Base-by-base conservation (phyloP, 2,888 invertebrate genomes). In the Hirtodrosophila alboralis region DNA sequence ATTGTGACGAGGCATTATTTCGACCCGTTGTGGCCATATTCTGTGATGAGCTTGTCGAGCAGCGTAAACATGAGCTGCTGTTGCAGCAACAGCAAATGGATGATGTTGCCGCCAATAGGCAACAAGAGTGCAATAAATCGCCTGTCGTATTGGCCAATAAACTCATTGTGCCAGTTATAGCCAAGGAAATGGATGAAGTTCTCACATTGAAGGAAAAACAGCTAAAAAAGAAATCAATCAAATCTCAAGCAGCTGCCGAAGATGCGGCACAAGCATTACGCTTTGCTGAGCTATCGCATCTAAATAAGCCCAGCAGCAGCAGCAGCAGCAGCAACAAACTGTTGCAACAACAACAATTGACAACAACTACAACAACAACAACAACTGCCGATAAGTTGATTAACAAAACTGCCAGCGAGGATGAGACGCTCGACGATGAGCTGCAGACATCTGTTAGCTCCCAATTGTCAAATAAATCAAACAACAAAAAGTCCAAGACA, bases 1-100 rank as follows among this genome's bases (percentile, higher is more conserved):
- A 93, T 90, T 92, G 93, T 84, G 95, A 95, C 91, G 95, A 95
- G 90, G 92, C 93, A 34, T 91, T 93, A 51, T 95, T 95, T 90
- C 92, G 95, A 12, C 94, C 94, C 26, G 93, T 94, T 53, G 92
- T 94, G 13, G 88, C 91, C 26, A 91, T 91, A 48, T 89, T 90
- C 58, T 89, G 89, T 62, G 87, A 88, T 64, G 88, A 88, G 30
- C 78, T 60, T 12, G 76, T 70, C 10, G 83, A 85, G 48, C 73
- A 86, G 38, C 69, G 72, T 1, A 63, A 78, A 28, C 67, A 76
- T 9, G 61, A 72, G 43, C 63, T 70, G 36, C 56, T 70, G 21
- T 61, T 75, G 61, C 41, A 75, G 14, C 67, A 65, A 1, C 28
- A 45, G 7, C 21, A 49, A 0, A 10, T 33, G 7, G 36, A 58